Evolutionary conservation across 2,888 invertebrate species (phyloP).

Genomic region (Exephanes ischioxanthus): DNA sequence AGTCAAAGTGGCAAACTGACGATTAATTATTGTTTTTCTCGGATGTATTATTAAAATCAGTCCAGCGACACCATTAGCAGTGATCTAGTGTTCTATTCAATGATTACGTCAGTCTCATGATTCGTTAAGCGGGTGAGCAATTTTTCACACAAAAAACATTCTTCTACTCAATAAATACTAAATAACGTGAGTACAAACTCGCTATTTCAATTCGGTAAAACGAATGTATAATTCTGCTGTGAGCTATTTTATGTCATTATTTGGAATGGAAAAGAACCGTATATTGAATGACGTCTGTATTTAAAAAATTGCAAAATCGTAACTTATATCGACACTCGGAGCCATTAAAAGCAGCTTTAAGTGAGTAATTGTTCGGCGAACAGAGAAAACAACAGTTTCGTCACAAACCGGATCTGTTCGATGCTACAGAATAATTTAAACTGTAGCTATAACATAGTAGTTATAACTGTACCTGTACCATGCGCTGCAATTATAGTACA

Average conservation of each 20-base stretch:
- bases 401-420: not conserved
- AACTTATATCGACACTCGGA: not conserved
- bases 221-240: not conserved
- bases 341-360: not conserved
- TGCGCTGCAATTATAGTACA: not conserved
- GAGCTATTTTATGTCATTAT: not conserved
- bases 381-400: not conserved
- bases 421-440: not conserved
- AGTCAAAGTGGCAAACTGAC: not conserved
- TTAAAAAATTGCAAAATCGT: not conserved
- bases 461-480: not conserved
- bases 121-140: conserved; percentile 39
- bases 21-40: conserved; percentile 32
- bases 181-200: not conserved
- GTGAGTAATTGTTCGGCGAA: not conserved
- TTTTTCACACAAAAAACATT: not conserved
- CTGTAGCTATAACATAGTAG: too few relatives aligned
- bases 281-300: not conserved
- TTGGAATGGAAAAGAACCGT: not conserved
- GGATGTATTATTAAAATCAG: not conserved
- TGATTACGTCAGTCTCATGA: conserved; percentile 22
- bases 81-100: conserved; percentile 1
- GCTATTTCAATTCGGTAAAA: not conserved
- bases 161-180: not conserved
- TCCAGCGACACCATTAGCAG: not conserved